These are phyloP conservation scores for Acanthopleura granulata DNA, from an alignment of 2,888 invertebrate genomes.

Conservation along the genomic window DNA sequence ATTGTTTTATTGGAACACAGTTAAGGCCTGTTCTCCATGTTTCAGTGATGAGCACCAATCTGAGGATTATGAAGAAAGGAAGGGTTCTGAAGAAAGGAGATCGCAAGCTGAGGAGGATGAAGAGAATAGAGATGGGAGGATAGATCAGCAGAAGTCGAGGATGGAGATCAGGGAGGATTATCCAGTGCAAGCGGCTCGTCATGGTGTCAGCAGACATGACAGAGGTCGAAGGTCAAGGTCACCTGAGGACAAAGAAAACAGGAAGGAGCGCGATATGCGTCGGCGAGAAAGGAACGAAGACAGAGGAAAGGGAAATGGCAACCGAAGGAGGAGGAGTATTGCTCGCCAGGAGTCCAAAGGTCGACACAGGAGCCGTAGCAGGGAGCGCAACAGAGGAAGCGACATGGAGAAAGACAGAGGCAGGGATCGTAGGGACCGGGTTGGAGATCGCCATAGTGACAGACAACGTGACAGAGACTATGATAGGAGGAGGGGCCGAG, in stretches of 20 bases:
- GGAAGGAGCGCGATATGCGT: neutral
- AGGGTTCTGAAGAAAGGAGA: neutral
- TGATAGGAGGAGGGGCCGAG: constrained; percentile 17
- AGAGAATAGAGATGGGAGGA: neutral
- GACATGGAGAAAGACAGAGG: constrained; percentile 9
- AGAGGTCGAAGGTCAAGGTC: neutral
- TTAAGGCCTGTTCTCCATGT: too few species aligned
- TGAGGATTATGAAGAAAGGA: too few species aligned
- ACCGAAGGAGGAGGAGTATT: constrained; percentile 17
- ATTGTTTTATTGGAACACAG: too few species aligned
- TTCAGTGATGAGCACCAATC: too few species aligned
- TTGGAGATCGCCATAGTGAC: constrained; percentile 3
- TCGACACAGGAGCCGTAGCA: constrained; percentile 25
- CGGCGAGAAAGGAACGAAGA: neutral
- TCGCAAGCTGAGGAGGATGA: neutral
- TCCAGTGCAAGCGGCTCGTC: constrained; percentile 2
- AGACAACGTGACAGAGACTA: constrained; percentile 24
- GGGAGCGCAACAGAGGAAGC: constrained; percentile 3
- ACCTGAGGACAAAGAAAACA: neutral
- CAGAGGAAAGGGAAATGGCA: constrained; percentile 1
- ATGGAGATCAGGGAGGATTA: neutral
- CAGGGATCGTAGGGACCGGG: constrained; percentile 11
- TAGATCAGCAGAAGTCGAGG: constrained; percentile 4
- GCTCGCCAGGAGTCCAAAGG: constrained; percentile 22
- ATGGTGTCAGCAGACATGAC: constrained; percentile 10